These are phyloP conservation scores for Hyposoter didymator DNA, from an alignment of 2,888 invertebrate species.

Conservation along the genomic window DNA sequence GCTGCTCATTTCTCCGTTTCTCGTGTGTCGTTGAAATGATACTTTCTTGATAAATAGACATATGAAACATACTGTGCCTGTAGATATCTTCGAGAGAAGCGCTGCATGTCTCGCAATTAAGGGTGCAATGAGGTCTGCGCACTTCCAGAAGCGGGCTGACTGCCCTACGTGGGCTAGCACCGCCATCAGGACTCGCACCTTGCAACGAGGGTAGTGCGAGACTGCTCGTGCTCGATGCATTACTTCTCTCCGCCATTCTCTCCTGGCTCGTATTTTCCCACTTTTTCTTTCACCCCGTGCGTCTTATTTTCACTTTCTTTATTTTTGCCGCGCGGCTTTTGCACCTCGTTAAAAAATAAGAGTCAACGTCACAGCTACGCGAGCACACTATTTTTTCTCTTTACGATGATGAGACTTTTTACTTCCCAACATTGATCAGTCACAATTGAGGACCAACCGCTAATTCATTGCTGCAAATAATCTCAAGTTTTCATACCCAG, in stretches of 20 bases:
- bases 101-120: slow-evolving; percentile 90
- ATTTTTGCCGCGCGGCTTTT: slow-evolving; percentile 3
- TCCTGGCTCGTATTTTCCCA: slow-evolving; percentile 13
- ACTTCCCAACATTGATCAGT: neutral
- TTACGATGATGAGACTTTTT: neutral
- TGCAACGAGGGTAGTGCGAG: slow-evolving; percentile 80
- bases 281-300: slow-evolving; percentile 29
- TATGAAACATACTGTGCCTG: slow-evolving; percentile 85
- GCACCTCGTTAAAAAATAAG: slow-evolving; percentile 21
- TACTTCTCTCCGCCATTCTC: slow-evolving; percentile 80
- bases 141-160: slow-evolving; percentile 90
- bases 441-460: neutral
- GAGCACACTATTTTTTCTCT: neutral
- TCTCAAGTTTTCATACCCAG: neutral
- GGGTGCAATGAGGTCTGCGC: slow-evolving; percentile 89
- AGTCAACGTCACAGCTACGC: slow-evolving; percentile 45
- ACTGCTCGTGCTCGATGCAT: slow-evolving; percentile 80
- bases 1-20: neutral
- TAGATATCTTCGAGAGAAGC: slow-evolving; percentile 89
- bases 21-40: no score
- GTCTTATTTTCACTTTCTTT: slow-evolving; percentile 30
- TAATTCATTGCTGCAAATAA: neutral
- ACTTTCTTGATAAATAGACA: neutral
- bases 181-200: slow-evolving; percentile 81
- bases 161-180: slow-evolving; percentile 86